Evolutionary conservation across 2,888 invertebrate genomes (phyloP).

Genomic region (Kryphioiulus occultus): DNA sequence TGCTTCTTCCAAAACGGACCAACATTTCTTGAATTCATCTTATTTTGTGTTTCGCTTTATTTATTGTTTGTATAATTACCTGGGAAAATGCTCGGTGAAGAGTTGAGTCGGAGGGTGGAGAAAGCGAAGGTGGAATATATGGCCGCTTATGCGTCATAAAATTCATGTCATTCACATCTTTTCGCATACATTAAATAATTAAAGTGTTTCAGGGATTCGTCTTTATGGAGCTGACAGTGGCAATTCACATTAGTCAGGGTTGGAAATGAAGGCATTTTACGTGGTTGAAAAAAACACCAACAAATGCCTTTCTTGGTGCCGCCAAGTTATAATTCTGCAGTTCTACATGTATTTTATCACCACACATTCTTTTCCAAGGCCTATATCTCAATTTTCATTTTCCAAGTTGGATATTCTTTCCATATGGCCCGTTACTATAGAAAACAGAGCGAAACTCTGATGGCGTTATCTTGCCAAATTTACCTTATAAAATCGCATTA

Average conservation of each 20-base stretch:
- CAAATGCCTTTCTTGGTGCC: conserved; percentile 5
- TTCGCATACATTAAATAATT: conserved; percentile 5
- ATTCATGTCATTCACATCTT: background rate
- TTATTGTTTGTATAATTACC: conserved; percentile 44
- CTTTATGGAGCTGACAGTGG: conserved; percentile 5
- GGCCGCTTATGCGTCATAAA: background rate
- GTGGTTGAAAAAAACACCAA: background rate
- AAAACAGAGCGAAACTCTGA: too few relatives aligned
- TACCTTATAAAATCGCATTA: too few relatives aligned
- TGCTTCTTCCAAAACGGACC: background rate
- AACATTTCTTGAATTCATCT: conserved; percentile 41
- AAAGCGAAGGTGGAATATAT: background rate
- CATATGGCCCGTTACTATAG: too few relatives aligned
- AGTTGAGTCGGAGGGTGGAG: background rate
- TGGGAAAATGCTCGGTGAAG: conserved; percentile 33
- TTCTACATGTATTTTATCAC: background rate
- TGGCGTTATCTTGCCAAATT: too few relatives aligned
- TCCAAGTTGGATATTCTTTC: background rate
- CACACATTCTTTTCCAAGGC: background rate
- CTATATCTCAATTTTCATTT: background rate
- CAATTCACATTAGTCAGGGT: background rate
- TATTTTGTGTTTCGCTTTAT: conserved; percentile 37
- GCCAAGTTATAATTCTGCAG: background rate
- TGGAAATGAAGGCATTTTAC: background rate
- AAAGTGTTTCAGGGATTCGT: background rate